Conservation (phyloP, 2,888 invertebrate species). For the Rhogogaster chlorosoma region DNA sequence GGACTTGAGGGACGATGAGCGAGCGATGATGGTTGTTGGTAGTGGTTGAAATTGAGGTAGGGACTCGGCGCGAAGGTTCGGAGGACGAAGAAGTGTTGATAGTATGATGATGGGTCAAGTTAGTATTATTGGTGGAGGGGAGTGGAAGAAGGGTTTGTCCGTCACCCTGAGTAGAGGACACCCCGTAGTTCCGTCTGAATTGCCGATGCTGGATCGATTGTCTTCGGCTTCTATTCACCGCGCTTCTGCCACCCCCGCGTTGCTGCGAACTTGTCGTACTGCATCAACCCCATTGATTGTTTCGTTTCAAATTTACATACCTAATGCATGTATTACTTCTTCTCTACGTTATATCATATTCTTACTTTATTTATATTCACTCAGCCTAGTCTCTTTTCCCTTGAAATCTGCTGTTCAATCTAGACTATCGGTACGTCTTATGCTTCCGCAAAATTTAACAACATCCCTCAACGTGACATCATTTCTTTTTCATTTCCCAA, state of each 20-base stretch:
- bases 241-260: constrained; percentile 65
- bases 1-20: constrained; percentile 69
- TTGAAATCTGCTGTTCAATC: constrained; percentile 25
- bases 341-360: constrained; percentile 31
- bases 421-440: neutral
- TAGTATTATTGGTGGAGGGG: constrained; percentile 66
- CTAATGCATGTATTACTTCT: constrained; percentile 37
- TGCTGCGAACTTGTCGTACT: constrained; percentile 71
- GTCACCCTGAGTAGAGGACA: constrained; percentile 72
- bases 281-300: constrained; percentile 60
- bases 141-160: constrained; percentile 74
- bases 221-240: constrained; percentile 67
- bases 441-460: neutral
- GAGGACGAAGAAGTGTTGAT: constrained; percentile 73
- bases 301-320: constrained; percentile 46
- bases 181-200: constrained; percentile 74
- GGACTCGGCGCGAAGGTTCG: constrained; percentile 67
- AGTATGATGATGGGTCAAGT: constrained; percentile 64
- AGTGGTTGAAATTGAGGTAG: constrained; percentile 66
- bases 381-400: constrained; percentile 48
- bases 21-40: constrained; percentile 70
- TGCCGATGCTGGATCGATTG: constrained; percentile 72
- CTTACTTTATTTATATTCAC: constrained; percentile 23
- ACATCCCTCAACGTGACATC: neutral
- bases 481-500: constrained; percentile 13